These are phyloP conservation scores for Helobdella robusta DNA, from an alignment of 2,888 invertebrate species.

Conservation along the genomic window DNA sequence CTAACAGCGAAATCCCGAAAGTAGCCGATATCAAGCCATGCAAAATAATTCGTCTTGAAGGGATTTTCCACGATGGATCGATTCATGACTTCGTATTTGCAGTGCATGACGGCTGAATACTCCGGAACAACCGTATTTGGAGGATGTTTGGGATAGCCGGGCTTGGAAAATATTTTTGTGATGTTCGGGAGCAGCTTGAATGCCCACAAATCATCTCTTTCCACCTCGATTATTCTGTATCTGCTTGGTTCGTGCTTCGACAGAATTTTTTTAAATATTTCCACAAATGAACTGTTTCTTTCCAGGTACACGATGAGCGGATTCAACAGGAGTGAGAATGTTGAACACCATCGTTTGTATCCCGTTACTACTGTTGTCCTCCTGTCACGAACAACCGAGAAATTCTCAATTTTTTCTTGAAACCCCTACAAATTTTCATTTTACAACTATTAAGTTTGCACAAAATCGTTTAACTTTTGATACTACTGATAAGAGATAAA, in stretches of 20 bases:
- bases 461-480: no score
- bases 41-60: conserved; percentile 39
- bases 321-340: conserved; percentile 39
- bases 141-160: conserved; percentile 38
- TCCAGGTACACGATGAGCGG: conserved; percentile 41
- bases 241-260: conserved; percentile 32
- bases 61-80: conserved; percentile 36
- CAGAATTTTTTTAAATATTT: conserved; percentile 31
- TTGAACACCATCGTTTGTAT: conserved; percentile 40
- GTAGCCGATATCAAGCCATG: conserved; percentile 43
- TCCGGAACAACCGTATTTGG: conserved; percentile 42
- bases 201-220: conserved; percentile 37
- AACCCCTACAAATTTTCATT: no score
- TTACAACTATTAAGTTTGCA: no score
- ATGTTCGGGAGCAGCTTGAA: conserved; percentile 37
- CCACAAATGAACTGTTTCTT: conserved; percentile 31
- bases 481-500: no score
- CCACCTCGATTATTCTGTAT: conserved; percentile 36
- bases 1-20: conserved; percentile 36
- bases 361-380: no score
- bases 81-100: conserved; percentile 41
- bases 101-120: conserved; percentile 43
- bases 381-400: no score
- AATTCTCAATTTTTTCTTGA: no score
- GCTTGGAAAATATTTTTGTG: conserved; percentile 36